Percentiles rank a stretch among this genome's conserved stretches.
These are phyloP conservation scores for Osmoderma eremita DNA, from an alignment of 2,888 invertebrate genomes.

Conservation along the genomic window DNA sequence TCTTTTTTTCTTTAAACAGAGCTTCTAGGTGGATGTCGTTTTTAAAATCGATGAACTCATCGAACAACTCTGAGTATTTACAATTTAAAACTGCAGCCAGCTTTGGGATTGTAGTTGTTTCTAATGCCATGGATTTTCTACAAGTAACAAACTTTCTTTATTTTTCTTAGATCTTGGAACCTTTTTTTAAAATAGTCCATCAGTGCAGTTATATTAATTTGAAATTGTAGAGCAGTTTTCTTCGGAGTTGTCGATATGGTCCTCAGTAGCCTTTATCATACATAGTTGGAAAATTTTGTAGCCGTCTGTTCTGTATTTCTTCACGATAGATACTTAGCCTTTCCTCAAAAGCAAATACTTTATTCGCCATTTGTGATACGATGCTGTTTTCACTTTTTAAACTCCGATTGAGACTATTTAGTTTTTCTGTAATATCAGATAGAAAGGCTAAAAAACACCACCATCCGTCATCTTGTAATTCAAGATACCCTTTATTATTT, in stretches of 20 bases:
- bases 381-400: slow-evolving; percentile 37
- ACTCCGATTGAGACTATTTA: neutral
- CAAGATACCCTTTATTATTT: too few species aligned
- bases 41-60: neutral
- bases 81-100: neutral
- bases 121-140: neutral
- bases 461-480: slow-evolving; percentile 8
- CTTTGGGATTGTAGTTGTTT: neutral
- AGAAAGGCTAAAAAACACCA: neutral
- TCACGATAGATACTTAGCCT: slow-evolving; percentile 33
- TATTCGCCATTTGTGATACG: slow-evolving; percentile 29
- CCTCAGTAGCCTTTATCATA: too few species aligned
- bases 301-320: slow-evolving; percentile 31
- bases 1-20: neutral
- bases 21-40: neutral
- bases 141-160: neutral
- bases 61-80: too few species aligned
- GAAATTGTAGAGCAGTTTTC: too few species aligned
- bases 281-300: slow-evolving; percentile 25
- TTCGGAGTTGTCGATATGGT: too few species aligned
- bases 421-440: neutral
- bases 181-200: neutral
- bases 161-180: neutral
- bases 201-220: neutral
- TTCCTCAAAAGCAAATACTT: slow-evolving; percentile 40